phyloP scores from a whole-genome alignment of 1,140 invertebrate genomes.

The Drosophila nebulosa region DNA sequence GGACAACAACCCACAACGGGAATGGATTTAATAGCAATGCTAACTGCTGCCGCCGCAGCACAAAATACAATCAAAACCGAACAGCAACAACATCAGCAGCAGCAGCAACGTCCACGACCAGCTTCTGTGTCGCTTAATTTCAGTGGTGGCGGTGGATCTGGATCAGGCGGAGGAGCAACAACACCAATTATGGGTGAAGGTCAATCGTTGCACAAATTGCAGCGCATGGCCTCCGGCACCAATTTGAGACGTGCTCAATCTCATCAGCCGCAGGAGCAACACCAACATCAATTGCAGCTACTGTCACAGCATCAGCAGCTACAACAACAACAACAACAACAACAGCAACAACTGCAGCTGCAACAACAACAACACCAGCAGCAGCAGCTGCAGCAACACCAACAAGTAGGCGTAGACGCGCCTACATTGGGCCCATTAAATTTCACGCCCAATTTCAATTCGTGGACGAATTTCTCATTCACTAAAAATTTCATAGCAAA shows the following conservation, averaged over 20 bases:
- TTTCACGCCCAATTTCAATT: slow-evolving; percentile 75
- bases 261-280: slow-evolving; percentile 40
- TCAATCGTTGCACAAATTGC: slow-evolving; percentile 44
- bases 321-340: slow-evolving; percentile 23
- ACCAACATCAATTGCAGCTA: slow-evolving; percentile 5
- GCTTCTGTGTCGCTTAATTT: slow-evolving; percentile 70
- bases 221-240: slow-evolving; percentile 75
- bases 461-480: slow-evolving; percentile 80
- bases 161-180: slow-evolving; percentile 4
- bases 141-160: slow-evolving; percentile 8
- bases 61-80: slow-evolving; percentile 50
- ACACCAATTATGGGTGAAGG: slow-evolving; percentile 21
- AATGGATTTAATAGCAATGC: slow-evolving; percentile 64
- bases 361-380: slow-evolving; percentile 23
- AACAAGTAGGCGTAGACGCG: slow-evolving; percentile 17
- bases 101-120: slow-evolving; percentile 59
- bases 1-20: slow-evolving; percentile 56
- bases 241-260: slow-evolving; percentile 63
- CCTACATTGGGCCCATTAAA: slow-evolving; percentile 27
- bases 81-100: slow-evolving; percentile 32
- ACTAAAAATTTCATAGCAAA: slow-evolving; percentile 80
- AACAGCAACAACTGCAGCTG: slow-evolving; percentile 27
- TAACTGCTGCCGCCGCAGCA: slow-evolving; percentile 62
- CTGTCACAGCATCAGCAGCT: slow-evolving; percentile 33
- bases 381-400: slow-evolving; percentile 23